Evolutionary conservation across 2,888 invertebrate species (phyloP), one percentile per base, ranked within the genome.

Genomic region (Eristalis intricaria): DNA sequence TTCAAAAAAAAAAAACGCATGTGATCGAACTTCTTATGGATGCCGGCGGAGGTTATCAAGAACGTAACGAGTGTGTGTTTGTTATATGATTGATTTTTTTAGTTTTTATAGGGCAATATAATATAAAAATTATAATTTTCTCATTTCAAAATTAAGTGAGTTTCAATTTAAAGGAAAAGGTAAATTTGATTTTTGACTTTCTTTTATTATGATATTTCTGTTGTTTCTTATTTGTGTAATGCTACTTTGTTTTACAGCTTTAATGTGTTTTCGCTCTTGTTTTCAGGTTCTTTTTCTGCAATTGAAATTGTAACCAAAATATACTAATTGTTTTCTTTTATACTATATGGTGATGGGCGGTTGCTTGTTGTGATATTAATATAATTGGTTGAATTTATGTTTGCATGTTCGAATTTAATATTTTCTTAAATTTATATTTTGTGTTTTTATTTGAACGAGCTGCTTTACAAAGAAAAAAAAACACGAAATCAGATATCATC

Each of bases 161-260:
- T 75, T 87, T 83, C 66, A 83, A 56, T 87, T 50, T 7, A 50
- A 50, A 29, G 81, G 77, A 85, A 78, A 87, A 87, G 87, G 87
- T 87, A 87, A 87, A 87, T 84, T 71, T 69, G 73, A 35, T 60
- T 73, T 73, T 43, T 81, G 88, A 79, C 84, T 87, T 89, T 79
- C 73, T 83, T 84, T 82, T 76, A 32, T 66, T 19, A 60, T 23
- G 43, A 13, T 75, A 19, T 11, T 61, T 63, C 58, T 13, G 64
- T 22, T 63, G 10, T 66, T 40, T 83, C 23, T 73, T 68, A 40
- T 60, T 60, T 81, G 73, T 88, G 82, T 82, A 76, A 65, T 84
- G 81, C 75, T 58, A 80, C 76, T 80, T 79, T 79, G 40, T 78
- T 80, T 75, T 88, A 70, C 85, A 88, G 88, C 88, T 82, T 73